Base-by-base conservation (phyloP, 2,888 invertebrate species). In the Gisinianus flammeolus region DNA sequence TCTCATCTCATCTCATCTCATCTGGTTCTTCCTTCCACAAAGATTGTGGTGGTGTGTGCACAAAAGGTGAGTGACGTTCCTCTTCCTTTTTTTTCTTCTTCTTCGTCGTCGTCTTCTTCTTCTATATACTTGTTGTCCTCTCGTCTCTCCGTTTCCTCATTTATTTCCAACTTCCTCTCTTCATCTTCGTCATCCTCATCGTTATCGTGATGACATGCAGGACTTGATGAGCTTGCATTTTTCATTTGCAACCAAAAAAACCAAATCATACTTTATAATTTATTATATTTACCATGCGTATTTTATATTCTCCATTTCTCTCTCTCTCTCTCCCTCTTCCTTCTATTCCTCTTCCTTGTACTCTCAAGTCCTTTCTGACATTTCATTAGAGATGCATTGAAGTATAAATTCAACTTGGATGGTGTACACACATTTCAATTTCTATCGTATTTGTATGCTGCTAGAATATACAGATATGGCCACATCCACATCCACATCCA, bases 61-160 rank as follows among this genome's bases (percentile, higher is more conserved):
- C 62, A 62, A 62, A 58, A 62, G 62, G 62, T 62, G 62, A 62
- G 62, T 62, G 62, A 62, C 62, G 62, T 62, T 62, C 62, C 28
- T 44, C 24, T 62, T 62, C 8, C 28, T 26, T 12, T 62, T 62
- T 44, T 44, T 44, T 16, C 44, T 44, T 44, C 19, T 44, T 44
- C 19, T 44, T 44, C 44, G n/a, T 44, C 12, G 44, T 2, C 44
- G 44, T 44, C 19, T 44, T 19, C 44, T 44, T 19, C 2, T 44
- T 44, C 16, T 19, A 44, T 44, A 19, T 44, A 19, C 44, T n/a
- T n/a, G n/a, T n/a, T 35, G 10, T 62, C 3, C 24, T 26, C 6
- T 24, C 26, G 4, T 62, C 24, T 62, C 35, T 35, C 62, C 24
- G 26, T 62, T 26, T 24, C 54, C 62, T 62, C 26, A 28, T 6